Percentiles rank a stretch among this genome's conserved stretches.
Evolutionary conservation across 1,140 invertebrate genomes (phyloP).

Genomic region (Whitmania pigra): DNA sequence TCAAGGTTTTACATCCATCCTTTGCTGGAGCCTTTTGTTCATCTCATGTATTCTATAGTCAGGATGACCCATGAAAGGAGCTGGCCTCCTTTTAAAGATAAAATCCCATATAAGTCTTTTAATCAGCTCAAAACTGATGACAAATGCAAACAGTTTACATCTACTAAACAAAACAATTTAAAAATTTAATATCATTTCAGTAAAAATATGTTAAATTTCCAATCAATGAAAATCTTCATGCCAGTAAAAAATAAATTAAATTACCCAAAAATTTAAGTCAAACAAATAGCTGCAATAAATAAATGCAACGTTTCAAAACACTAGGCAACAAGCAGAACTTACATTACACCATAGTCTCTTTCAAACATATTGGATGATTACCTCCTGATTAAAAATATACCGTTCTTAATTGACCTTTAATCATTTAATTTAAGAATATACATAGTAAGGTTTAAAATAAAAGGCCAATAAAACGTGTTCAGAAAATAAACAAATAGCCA

Average conservation of each 20-base stretch:
- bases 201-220: not conserved
- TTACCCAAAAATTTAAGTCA: not conserved
- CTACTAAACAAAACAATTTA: not conserved
- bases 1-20: constrained; percentile 64
- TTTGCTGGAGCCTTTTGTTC: constrained; percentile 88
- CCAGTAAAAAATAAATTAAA: not conserved
- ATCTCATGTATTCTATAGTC: constrained; percentile 93
- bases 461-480: too few relatives aligned
- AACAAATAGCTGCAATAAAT: not conserved
- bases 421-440: too few relatives aligned
- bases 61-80: constrained; percentile 82
- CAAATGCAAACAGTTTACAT: not conserved
- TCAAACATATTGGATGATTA: constrained; percentile 13
- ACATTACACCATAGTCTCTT: constrained; percentile 18
- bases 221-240: constrained; percentile 1
- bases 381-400: not conserved
- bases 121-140: not conserved
- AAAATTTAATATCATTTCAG: not conserved
- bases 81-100: constrained; percentile 78
- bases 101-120: constrained; percentile 30
- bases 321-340: not conserved
- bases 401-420: too few relatives aligned
- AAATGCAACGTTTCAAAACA: not conserved
- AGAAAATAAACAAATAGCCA: too few relatives aligned
- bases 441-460: too few relatives aligned